Base-by-base conservation (phyloP, 64 coral and sea anemone species). In the Montipora sp. region DNA sequence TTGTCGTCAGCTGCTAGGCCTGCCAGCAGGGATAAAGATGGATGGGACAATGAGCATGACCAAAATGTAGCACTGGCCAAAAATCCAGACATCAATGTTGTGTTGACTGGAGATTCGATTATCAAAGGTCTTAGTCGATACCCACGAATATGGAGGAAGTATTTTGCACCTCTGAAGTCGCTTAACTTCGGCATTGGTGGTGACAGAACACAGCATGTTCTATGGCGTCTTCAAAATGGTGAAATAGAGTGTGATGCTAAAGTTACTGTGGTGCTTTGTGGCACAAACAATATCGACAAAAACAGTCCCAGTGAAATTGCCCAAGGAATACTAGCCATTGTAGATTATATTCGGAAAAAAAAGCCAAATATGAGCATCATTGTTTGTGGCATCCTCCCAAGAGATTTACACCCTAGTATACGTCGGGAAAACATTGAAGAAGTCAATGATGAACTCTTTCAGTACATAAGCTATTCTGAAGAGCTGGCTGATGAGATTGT, bases 41-140 rank as follows among this genome's bases (percentile, higher is more conserved):
- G 92, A 5, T 99, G 98, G 98, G 71, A 77, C 57, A 80, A 81
- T 9, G 93, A 92, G 5, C 98, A 99, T 63, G 7, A 47, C 0
- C 77, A 91, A 59, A 94, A 94, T 77, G 89, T 45, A 21, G 47
- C 78, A 36, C 19, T 99, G 7, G 79, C 92, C 12, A 75, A 55
- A 18, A 66, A 50, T 21, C 69, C 87, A 16, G 80, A 73, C 27
- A 58, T 68, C 43, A 77, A 96, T 88, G 88, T 99, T 16, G 66
- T 99, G 0, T 81, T 99, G 13, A 90, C 94, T 3, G 98, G 98
- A 19, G 98, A 99, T 55, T 99, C 98, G 5, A 92, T 99, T 8
- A 51, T 99, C n/a, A 99, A 99, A 94, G 98, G 98, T 5, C 89
- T 99, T 51, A 83, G 89, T 72, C 94, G 98, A 44, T 99, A 99